These are phyloP conservation scores for Menidia beryllina DNA, from an alignment of 2,113 vertebrate genomes.

Conservation along the genomic window DNA sequence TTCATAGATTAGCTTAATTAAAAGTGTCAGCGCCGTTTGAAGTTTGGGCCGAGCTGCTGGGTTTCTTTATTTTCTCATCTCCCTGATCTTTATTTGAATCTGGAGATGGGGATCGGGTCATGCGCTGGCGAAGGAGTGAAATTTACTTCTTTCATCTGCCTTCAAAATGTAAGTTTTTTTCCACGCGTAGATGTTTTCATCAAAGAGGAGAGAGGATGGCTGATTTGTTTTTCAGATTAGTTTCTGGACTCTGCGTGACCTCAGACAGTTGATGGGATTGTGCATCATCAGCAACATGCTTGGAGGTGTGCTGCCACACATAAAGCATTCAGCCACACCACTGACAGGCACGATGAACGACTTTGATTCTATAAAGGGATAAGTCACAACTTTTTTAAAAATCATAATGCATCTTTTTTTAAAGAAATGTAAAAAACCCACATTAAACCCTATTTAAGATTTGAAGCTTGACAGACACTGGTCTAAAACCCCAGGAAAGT, in stretches of 20 bases:
- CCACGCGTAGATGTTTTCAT: slow-evolving; percentile 29
- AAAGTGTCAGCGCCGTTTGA: slow-evolving; percentile 54
- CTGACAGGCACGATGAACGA: neutral
- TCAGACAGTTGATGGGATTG: slow-evolving; percentile 1
- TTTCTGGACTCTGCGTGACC: slow-evolving; percentile 41
- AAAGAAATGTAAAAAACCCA: no score
- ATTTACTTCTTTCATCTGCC: slow-evolving; percentile 52
- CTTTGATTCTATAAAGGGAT: no score
- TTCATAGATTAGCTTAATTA: slow-evolving; percentile 41
- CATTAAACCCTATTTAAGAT: no score
- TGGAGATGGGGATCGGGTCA: slow-evolving; percentile 52
- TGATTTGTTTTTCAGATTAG: slow-evolving; percentile 46
- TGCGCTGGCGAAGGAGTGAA: slow-evolving; percentile 16
- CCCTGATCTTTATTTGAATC: slow-evolving; percentile 53
- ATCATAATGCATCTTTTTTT: no score
- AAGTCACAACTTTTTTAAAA: no score
- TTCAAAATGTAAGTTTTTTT: slow-evolving; percentile 23
- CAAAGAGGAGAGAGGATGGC: neutral
- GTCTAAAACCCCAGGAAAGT: neutral
- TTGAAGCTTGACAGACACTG: neutral
- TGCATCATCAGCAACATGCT: neutral
- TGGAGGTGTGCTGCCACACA: neutral
- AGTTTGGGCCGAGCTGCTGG: slow-evolving; percentile 24
- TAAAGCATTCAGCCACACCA: neutral
- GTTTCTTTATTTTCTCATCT: slow-evolving; percentile 46